Conservation (phyloP, 2,797 vertebrate genomes). For the Rousettus madagascariensis region DNA sequence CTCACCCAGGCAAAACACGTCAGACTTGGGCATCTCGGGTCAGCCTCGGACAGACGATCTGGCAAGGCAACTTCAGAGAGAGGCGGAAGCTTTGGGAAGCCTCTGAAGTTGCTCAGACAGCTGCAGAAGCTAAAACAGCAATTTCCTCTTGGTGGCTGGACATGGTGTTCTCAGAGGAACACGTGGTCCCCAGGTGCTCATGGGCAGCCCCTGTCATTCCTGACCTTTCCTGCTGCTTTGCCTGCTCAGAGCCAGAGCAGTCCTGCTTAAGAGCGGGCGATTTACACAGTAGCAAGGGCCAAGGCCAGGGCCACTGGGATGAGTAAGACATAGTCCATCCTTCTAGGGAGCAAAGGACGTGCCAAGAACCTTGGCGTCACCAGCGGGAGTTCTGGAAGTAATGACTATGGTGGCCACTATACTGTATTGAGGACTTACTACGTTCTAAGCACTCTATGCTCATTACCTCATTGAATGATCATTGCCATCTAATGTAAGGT, state of each 20-base stretch:
- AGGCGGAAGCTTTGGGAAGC: not conserved
- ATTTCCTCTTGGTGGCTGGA: constrained; percentile 53
- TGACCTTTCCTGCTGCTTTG: not conserved
- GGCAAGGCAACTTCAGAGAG: not conserved
- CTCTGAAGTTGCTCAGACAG: constrained; percentile 50
- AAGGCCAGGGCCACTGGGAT: not conserved
- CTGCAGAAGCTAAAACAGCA: constrained; percentile 54
- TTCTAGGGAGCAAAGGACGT: not conserved
- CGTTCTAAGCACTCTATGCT: fast-evolving
- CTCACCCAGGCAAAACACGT: not conserved
- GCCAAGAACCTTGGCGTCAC: not conserved
- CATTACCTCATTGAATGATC: not conserved
- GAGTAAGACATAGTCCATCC: fast-evolving
- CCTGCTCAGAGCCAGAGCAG: not conserved
- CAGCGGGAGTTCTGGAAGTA: not conserved
- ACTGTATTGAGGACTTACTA: not conserved
- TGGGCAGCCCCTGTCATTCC: not conserved
- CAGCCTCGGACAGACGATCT: not conserved
- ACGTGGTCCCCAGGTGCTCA: not conserved
- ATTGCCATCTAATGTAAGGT: fast-evolving
- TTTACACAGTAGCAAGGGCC: not conserved
- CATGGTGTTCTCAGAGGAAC: not conserved
- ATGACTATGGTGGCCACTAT: no score
- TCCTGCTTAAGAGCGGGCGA: not conserved
- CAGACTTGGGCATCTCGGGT: not conserved